Evolutionary conservation across 2,113 vertebrate genomes (phyloP), one percentile per base, ranked within the genome.

Genomic region (Synodontis membranacea): DNA sequence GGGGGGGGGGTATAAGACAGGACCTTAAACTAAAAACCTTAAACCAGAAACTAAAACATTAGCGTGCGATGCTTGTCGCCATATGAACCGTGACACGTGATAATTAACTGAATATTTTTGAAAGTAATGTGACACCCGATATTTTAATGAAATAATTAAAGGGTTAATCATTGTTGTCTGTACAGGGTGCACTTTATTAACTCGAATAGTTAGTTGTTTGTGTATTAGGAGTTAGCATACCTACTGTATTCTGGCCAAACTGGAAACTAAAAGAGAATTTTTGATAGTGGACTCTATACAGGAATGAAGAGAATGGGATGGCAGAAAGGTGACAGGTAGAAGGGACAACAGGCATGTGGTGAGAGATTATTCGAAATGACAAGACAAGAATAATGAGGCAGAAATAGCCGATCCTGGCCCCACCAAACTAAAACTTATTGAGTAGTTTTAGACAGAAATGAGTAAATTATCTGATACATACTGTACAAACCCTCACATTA

Each of bases 381-480:
- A 82, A 42, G 66, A 34, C 17, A 48, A 46, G 50, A 86, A 74
- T 72, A 83, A 56, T 10, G 44, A 54, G 39, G 87, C 72, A 80
- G 31, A 86, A 46, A 84, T 56, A 28, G 70, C 37, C 17, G 37
- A 44, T 75, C 17, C 17, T 9, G 19, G 76, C 44, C 37, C 34
- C n/a, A n/a, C 34, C 83, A 58, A 14, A 3, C 34, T 58, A 58
- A 34, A 56, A 84, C 31, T 46, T 66, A 72, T 3, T 21, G n/a
- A 46, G 44, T 75, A 48, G 25, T 58, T 52, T 58, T 48, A 60
- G 39, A 75, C 19, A 23, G 28, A 56, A 84, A 17, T 19, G 4
- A 56, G 11, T 56, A 28, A 75, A 74, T 75, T 21, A 50, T 37
- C 44, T 23, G 34, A 23, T 68, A 50, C 19, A 82, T n/a, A n/a